Conservation (phyloP, 2,797 vertebrate genomes). For the Cossypha niveicapilla region DNA sequence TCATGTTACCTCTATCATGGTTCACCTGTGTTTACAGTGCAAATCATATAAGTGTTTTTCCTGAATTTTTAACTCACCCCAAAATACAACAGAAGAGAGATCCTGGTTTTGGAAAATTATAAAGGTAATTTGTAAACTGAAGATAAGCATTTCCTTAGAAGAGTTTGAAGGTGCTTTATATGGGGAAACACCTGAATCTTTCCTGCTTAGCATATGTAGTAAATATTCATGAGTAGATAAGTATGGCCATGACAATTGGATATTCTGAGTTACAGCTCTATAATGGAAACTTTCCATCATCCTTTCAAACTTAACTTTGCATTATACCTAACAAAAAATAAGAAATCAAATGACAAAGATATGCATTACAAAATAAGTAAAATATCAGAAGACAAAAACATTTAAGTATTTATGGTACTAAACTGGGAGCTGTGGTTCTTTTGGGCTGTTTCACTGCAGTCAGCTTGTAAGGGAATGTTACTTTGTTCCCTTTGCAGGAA, state of each 20-base stretch:
- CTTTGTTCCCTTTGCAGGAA: conserved; percentile 43
- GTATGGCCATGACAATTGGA: accelerated
- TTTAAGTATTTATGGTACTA: background rate
- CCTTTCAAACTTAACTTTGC: background rate
- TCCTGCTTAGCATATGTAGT: background rate
- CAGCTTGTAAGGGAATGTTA: background rate
- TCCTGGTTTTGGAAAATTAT: background rate
- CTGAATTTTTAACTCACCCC: background rate
- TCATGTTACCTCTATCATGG: background rate
- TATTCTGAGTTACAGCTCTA: background rate
- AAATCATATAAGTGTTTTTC: background rate
- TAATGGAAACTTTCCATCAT: background rate
- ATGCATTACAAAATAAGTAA: background rate
- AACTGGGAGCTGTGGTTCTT: background rate
- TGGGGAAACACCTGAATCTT: background rate
- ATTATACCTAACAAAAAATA: background rate
- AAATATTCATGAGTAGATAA: background rate
- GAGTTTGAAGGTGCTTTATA: background rate
- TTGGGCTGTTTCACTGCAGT: background rate
- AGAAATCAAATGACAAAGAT: background rate
- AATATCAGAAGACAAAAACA: background rate
- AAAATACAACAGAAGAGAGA: background rate
- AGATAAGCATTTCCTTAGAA: background rate
- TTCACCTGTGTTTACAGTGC: background rate
- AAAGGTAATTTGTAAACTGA: background rate